A percentile compares a stretch with the other conserved stretches of the same genome.
phyloP scores from a whole-genome alignment of 23 tunicate species.

The Halocynthia aurantium region DNA sequence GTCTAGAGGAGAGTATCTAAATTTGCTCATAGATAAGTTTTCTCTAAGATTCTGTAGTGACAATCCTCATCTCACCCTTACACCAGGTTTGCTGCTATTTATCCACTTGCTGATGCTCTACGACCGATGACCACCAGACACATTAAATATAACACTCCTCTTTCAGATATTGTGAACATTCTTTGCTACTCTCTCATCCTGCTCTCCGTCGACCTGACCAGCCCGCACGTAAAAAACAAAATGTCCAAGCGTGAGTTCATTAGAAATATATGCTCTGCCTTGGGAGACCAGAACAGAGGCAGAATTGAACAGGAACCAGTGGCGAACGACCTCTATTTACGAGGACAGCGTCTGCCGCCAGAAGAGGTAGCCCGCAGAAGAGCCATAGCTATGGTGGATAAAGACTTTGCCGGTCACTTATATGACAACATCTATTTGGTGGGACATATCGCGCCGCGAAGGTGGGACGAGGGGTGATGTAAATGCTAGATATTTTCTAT shows the following conservation, averaged over 20 bases:
- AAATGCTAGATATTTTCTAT: too few relatives aligned
- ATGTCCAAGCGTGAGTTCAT: conserved; percentile 99
- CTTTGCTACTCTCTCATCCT: conserved; percentile 88
- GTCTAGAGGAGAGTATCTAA: conserved; percentile 62
- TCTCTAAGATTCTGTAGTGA: conserved; percentile 74
- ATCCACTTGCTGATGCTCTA: too few relatives aligned
- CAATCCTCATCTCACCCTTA: conserved; percentile 54
- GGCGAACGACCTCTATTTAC: background rate
- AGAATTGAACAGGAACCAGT: background rate
- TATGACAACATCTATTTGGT: conserved; percentile 95
- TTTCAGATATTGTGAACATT: conserved; percentile 65
- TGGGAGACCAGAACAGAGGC: conserved; percentile 2
- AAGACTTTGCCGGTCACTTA: conserved; percentile 92
- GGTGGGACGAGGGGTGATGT: conserved; percentile 49
- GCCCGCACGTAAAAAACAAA: conserved; percentile 97
- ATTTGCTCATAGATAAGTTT: conserved; percentile 66
- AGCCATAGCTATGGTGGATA: conserved; percentile 35
- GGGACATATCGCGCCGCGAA: conserved; percentile 98
- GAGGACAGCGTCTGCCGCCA: conserved; percentile 8
- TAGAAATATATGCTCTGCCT: conserved; percentile 73
- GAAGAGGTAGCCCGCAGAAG: conserved; percentile 2
- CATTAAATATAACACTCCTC: background rate
- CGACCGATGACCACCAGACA: too few relatives aligned
- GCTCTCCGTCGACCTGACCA: conserved; percentile 88
- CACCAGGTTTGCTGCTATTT: conserved; percentile 23